Evolutionary conservation across 2,113 vertebrate genomes (phyloP), one percentile per base, ranked within the genome.

Genomic region (Pseudorectes ferrugineus): DNA sequence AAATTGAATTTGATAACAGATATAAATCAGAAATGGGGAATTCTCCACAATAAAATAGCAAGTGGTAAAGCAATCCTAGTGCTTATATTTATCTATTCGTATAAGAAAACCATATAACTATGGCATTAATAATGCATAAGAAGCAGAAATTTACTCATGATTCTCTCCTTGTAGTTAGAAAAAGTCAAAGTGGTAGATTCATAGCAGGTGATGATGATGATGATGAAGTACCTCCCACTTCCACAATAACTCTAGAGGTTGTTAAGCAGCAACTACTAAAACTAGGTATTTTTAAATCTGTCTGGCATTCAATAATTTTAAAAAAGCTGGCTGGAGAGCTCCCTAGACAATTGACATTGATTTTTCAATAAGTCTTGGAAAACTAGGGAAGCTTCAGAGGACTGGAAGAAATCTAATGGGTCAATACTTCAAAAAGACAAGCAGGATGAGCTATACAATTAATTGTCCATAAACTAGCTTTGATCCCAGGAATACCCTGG

Each of bases 281-380:
- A 67, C 12, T 14, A 80, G 59, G 24, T 58, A 81, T 80, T 93
- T 93, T 88, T n/a, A 91, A 87, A 89, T 68, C 67, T 88, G n/a
- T 68, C 79, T 87, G 79, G 31, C 61, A 72, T 93, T 89, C 52
- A 85, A 81, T 89, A 93, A 75, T 89, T 94, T 89, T 85, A 51
- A 72, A 82, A 65, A 31, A 91, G 6, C 14, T 65, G 28, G 29
- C 70, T 85, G 19, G 25, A 91, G 70, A 87, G 49, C 57, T 93
- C 77, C 90, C 77, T 85, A 63, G 70, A 82, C 81, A 94, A 89
- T 81, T 91, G 65, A 48, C 43, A 95, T 85, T 63, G 92, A 95
- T 95, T 96, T 95, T 94, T 91, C 77, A 78, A 26, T 96, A 96
- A 81, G 31, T 85, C 63, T 75, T 91, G 68, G 80, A 86, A 93